Conservation (phyloP, 2,797 vertebrate species). For the Sebastes hubbsi region DNA sequence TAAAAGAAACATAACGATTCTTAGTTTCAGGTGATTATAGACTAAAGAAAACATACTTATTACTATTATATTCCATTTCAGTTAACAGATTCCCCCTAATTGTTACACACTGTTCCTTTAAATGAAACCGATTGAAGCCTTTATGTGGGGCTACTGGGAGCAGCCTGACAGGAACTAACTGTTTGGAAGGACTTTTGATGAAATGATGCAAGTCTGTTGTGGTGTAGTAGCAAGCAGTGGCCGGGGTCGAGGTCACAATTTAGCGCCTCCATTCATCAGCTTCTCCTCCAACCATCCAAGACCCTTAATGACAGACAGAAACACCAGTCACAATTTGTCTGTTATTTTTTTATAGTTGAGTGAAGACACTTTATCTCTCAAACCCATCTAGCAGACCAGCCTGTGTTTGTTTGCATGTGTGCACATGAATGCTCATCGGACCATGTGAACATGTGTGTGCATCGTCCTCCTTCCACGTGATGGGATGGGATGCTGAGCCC, state of each 20-base stretch:
- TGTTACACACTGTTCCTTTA: not conserved
- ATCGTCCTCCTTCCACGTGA: conserved; percentile 43
- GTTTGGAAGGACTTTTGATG: not conserved
- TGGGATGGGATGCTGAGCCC: conserved; percentile 21
- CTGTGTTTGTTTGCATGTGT: conserved; percentile 49
- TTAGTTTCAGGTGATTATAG: no score
- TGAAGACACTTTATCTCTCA: not conserved
- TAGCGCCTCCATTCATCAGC: not conserved
- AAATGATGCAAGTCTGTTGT: not conserved
- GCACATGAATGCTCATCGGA: conserved; percentile 35
- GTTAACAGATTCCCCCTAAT: no score
- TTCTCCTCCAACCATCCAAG: not conserved
- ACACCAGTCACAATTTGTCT: not conserved
- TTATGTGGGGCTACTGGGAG: not conserved
- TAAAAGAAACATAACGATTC: no score
- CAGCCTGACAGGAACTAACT: not conserved
- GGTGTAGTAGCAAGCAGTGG: not conserved
- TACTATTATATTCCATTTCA: no score
- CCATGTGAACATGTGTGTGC: conserved; percentile 44
- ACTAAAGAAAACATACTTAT: no score
- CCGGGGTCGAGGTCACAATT: not conserved
- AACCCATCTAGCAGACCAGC: conserved; percentile 4
- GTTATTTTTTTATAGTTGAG: not conserved
- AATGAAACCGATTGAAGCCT: not conserved
- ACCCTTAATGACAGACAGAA: not conserved